Conservation (phyloP, 2,113 vertebrate species). For the Anoplopoma fimbria region DNA sequence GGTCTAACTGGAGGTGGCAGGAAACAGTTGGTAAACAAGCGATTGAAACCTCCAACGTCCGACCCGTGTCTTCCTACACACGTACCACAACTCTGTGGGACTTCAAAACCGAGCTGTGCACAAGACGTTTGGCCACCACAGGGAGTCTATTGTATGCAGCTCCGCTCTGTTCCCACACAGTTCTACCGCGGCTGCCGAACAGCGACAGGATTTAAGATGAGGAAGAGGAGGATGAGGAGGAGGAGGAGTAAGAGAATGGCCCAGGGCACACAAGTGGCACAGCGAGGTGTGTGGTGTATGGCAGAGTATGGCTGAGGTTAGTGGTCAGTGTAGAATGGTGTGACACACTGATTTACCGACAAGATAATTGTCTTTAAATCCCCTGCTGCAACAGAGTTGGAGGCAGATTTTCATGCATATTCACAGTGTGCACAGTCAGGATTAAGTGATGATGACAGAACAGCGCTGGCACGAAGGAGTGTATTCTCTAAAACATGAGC, state of each 20-base stretch:
- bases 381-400: background rate
- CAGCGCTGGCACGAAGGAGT: background rate
- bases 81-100: constrained; percentile 39
- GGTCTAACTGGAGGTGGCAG: constrained; percentile 22
- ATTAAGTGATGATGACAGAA: constrained; percentile 1
- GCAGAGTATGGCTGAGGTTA: background rate
- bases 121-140: constrained; percentile 36
- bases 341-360: background rate
- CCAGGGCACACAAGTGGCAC: constrained; percentile 33
- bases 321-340: constrained; percentile 26
- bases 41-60: constrained; percentile 30
- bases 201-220: constrained; percentile 49
- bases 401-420: background rate
- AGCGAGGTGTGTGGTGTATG: constrained; percentile 5
- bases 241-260: constrained; percentile 29
- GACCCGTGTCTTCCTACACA: constrained; percentile 56
- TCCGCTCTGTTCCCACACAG: constrained; percentile 65
- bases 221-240: constrained; percentile 7
- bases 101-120: constrained; percentile 18
- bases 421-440: background rate
- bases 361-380: background rate
- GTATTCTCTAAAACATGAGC: constrained; percentile 20
- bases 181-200: constrained; percentile 5
- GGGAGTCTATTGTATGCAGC: constrained; percentile 54
- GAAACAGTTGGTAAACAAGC: constrained; percentile 48